phyloP scores from a whole-genome alignment of 2,888 invertebrate species.

The Noctua fimbriata region DNA sequence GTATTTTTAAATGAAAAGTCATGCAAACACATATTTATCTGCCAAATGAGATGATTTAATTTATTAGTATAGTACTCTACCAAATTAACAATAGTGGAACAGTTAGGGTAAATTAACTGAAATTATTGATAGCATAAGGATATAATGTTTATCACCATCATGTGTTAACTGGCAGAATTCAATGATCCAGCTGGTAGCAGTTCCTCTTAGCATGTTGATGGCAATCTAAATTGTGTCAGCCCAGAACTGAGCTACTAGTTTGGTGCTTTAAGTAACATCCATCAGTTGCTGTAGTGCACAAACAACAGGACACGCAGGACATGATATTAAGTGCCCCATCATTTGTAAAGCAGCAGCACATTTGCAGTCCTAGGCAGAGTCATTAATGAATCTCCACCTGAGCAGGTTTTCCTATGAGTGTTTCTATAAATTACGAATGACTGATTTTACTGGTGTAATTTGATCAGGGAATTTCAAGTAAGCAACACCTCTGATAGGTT shows the following conservation, averaged over 20 bases:
- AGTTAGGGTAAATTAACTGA: not conserved
- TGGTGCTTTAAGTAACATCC: too few relatives aligned
- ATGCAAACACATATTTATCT: not conserved
- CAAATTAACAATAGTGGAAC: not conserved
- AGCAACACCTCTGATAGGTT: not conserved
- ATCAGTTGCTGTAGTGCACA: too few relatives aligned
- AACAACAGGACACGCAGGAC: too few relatives aligned
- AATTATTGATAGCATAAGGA: not conserved
- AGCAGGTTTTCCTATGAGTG: not conserved
- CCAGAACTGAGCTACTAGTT: too few relatives aligned
- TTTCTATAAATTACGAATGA: too few relatives aligned
- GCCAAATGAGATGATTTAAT: not conserved
- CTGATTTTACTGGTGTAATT: too few relatives aligned
- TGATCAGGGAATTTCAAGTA: too few relatives aligned
- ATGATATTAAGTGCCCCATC: too few relatives aligned
- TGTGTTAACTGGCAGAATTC: not conserved
- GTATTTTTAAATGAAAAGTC: not conserved
- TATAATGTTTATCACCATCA: not conserved
- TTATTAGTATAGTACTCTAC: not conserved
- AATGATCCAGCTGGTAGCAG: not conserved
- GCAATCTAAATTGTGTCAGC: too few relatives aligned
- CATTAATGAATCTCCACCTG: too few relatives aligned
- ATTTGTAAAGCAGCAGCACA: too few relatives aligned
- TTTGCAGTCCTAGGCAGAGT: too few relatives aligned
- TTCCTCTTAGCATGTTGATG: not conserved